These are phyloP conservation scores for Oceanodroma tethys DNA, from an alignment of 2,113 vertebrate species.

Conservation along the genomic window DNA sequence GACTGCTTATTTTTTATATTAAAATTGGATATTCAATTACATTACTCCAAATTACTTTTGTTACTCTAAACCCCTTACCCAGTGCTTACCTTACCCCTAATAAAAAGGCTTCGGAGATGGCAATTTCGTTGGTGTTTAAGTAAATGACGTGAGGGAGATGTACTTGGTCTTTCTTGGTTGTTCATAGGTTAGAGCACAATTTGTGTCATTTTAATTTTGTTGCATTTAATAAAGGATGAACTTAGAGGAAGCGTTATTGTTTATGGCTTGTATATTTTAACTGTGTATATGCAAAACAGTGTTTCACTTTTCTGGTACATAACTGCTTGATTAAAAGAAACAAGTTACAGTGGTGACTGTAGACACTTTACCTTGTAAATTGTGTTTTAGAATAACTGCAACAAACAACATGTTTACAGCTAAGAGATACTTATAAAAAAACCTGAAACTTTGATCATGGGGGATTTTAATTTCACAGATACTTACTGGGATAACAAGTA, in stretches of 20 bases:
- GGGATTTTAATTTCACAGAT: conserved; percentile 71
- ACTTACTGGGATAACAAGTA: conserved; percentile 72
- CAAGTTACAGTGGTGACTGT: conserved; percentile 62
- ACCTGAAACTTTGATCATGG: conserved; percentile 66
- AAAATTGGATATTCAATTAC: not conserved
- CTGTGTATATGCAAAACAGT: conserved; percentile 4
- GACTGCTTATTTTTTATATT: not conserved
- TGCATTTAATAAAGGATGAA: conserved; percentile 13
- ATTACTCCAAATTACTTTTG: not conserved
- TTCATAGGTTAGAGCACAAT: not conserved
- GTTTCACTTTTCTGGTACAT: conserved; percentile 48
- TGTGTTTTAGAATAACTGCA: conserved; percentile 70
- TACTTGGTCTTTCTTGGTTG: not conserved
- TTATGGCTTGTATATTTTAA: conserved; percentile 51
- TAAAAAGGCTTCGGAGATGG: not conserved
- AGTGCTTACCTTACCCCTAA: not conserved
- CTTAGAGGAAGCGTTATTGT: not conserved
- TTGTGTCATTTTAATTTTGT: not conserved
- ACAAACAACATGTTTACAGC: conserved; percentile 70
- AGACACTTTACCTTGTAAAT: conserved; percentile 71
- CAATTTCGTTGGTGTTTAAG: not conserved
- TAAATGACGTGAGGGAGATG: not conserved
- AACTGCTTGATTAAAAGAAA: conserved; percentile 65
- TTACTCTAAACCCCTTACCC: not conserved
- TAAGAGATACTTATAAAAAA: conserved; percentile 67